Percentiles rank a stretch among this genome's conserved stretches.
Evolutionary conservation across 1,140 invertebrate species (phyloP).

Genomic region (Oryctes rhinoceros): DNA sequence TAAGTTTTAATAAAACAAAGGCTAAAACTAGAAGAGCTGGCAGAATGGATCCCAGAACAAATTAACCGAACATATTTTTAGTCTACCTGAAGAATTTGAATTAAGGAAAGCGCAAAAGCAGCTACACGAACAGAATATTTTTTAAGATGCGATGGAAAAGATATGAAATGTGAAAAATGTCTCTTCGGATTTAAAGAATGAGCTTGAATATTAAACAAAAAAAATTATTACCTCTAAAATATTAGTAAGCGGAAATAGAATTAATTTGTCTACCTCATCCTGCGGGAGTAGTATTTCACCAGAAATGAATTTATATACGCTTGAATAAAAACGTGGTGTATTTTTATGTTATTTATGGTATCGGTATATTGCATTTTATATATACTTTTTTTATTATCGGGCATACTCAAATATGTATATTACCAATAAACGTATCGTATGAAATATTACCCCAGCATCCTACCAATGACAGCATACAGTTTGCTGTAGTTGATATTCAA

Average conservation of each 20-base stretch:
- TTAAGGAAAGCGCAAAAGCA: not conserved
- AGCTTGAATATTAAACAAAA: slow-evolving; percentile 8
- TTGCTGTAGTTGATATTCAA: too few species aligned
- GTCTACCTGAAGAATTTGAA: not conserved
- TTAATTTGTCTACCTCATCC: slow-evolving; percentile 12
- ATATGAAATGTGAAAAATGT: not conserved
- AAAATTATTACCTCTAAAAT: not conserved
- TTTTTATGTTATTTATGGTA: slow-evolving; percentile 13
- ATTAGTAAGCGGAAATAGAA: not conserved
- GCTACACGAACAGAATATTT: not conserved
- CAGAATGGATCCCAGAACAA: too few species aligned
- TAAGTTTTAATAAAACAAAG: too few species aligned
- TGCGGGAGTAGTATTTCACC: not conserved
- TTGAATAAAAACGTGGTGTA: not conserved
- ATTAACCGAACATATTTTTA: not conserved
- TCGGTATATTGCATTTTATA: not conserved
- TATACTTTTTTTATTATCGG: not conserved
- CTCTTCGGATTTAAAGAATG: slow-evolving; percentile 16
- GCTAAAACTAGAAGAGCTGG: not conserved
- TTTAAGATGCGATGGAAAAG: not conserved
- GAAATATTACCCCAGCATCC: not conserved
- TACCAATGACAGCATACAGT: too few species aligned
- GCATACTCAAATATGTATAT: slow-evolving; percentile 14
- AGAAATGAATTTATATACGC: not conserved
- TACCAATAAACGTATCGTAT: not conserved